These are phyloP conservation scores for Stigmatopora nigra DNA, from an alignment of 2,113 vertebrate genomes.

Conservation along the genomic window DNA sequence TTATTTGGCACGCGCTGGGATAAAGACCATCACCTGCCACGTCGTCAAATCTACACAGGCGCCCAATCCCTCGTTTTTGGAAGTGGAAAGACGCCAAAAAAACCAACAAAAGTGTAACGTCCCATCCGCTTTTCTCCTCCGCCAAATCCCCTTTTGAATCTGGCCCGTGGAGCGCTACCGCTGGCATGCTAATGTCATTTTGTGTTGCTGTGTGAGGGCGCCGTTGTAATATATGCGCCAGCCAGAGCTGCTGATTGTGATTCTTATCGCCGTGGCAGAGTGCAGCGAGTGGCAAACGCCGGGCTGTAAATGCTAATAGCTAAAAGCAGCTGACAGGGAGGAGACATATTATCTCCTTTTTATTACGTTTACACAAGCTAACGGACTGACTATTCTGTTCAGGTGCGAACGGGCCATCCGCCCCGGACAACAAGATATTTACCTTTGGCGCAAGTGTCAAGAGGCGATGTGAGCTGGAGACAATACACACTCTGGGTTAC, in stretches of 20 bases:
- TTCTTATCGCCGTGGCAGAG: conserved; percentile 64
- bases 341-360: conserved; percentile 67
- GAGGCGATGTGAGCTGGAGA: too few species aligned
- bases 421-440: conserved; percentile 53
- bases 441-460: conserved; percentile 36
- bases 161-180: conserved; percentile 46
- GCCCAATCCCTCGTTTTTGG: background rate
- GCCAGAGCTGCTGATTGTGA: conserved; percentile 69
- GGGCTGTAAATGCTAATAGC: conserved; percentile 70
- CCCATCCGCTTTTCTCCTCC: conserved; percentile 29
- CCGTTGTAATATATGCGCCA: conserved; percentile 61
- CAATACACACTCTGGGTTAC: too few species aligned
- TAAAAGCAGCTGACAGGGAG: conserved; percentile 61
- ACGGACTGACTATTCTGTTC: conserved; percentile 35
- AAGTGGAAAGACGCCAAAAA: conserved; percentile 36
- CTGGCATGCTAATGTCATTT: conserved; percentile 59
- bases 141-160: conserved; percentile 53
- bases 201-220: conserved; percentile 23
- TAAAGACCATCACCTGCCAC: conserved; percentile 53
- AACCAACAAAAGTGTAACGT: conserved; percentile 47
- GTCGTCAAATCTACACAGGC: background rate
- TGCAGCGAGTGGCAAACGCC: conserved; percentile 60
- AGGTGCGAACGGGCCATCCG: conserved; percentile 28
- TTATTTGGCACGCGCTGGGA: conserved; percentile 56
- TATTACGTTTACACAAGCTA: conserved; percentile 62